phyloP scores from a whole-genome alignment of 35 echinoderm and acorn worm species.

The Stichopus chloronotus region DNA sequence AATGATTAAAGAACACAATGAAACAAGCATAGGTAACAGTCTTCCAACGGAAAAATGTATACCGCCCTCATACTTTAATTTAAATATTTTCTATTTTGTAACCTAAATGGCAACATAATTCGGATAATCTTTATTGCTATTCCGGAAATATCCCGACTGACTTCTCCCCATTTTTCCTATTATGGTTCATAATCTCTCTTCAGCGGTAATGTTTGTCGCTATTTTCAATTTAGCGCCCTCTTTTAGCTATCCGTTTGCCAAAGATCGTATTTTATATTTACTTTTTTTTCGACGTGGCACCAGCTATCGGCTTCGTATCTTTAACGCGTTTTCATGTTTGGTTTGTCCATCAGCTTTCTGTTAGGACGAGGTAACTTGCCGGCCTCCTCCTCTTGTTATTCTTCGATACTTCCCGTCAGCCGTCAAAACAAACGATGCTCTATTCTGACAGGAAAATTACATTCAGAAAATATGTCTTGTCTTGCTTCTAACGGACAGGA shows the following conservation, averaged over 20 bases:
- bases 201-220: no score
- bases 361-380: constrained; percentile 34
- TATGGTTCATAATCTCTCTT: no score
- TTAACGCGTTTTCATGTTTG: constrained; percentile 48
- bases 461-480: constrained; percentile 59
- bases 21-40: no score
- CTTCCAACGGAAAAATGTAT: no score
- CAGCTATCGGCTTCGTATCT: neutral
- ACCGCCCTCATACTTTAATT: no score
- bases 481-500: constrained; percentile 42
- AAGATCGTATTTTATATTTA: neutral
- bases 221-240: neutral
- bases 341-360: constrained; percentile 50
- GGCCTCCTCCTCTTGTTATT: constrained; percentile 56
- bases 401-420: constrained; percentile 45
- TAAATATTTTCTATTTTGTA: no score
- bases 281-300: neutral
- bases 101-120: no score
- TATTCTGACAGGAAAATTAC: constrained; percentile 56
- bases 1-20: no score
- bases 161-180: no score
- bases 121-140: no score
- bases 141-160: no score
- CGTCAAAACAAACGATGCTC: constrained; percentile 54
- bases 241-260: neutral